Evolutionary conservation across 2,113 vertebrate species (phyloP).

Genomic region (Naja naja): DNA sequence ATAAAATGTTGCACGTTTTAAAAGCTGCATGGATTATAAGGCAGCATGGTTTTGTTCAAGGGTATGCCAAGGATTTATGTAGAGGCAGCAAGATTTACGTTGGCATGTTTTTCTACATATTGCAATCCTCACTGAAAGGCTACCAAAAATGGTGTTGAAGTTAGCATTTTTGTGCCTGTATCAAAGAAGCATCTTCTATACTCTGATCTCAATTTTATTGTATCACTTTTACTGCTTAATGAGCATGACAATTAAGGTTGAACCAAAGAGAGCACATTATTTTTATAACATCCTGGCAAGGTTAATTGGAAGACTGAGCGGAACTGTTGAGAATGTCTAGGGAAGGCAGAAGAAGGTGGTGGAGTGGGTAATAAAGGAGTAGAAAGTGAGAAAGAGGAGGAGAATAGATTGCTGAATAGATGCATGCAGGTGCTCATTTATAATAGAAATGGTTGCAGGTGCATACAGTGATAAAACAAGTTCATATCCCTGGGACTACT

Average conservation of each 20-base stretch:
- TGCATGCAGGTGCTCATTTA: neutral
- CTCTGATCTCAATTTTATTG: neutral
- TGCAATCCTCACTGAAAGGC: neutral
- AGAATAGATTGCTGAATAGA: neutral
- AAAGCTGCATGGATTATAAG: neutral
- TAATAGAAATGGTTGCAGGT: neutral
- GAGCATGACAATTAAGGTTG: neutral
- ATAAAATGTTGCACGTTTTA: neutral
- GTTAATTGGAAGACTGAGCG: neutral
- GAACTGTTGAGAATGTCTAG: neutral
- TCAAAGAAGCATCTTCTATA: neutral
- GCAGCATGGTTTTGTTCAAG: neutral
- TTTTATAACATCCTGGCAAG: neutral
- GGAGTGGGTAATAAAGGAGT: neutral
- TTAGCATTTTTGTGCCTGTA: neutral
- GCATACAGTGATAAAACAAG: neutral
- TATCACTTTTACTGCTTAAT: neutral
- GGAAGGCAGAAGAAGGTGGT: neutral
- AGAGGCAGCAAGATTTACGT: neutral
- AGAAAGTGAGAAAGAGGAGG: neutral
- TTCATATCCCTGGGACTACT: neutral
- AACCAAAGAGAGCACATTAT: neutral
- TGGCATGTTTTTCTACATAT: neutral
- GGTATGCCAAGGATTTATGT: neutral
- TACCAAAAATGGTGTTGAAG: neutral